These are phyloP conservation scores for Progne subis DNA, from an alignment of 2,113 vertebrate species.

Conservation along the genomic window DNA sequence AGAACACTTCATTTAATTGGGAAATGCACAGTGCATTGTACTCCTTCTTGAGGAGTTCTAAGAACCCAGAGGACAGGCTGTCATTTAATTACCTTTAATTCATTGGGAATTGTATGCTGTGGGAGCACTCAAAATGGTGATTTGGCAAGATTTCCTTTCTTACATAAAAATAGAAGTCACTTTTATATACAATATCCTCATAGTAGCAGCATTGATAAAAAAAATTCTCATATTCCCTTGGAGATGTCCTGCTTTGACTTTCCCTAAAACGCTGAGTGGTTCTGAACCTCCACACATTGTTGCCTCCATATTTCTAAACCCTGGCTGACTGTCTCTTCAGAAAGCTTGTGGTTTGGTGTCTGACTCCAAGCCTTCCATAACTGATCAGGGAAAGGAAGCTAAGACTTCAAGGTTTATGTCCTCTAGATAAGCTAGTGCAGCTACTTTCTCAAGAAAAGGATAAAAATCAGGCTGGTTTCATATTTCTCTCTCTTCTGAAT, in stretches of 20 bases:
- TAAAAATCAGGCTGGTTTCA: not conserved
- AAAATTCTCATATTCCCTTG: not conserved
- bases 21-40: not conserved
- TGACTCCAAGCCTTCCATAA: not conserved
- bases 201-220: not conserved
- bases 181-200: not conserved
- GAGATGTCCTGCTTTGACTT: not conserved
- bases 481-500: not conserved
- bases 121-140: not conserved
- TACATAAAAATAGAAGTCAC: not conserved
- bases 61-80: not conserved
- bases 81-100: not conserved
- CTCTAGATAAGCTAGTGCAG: not conserved
- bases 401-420: not conserved
- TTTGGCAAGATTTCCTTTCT: not conserved
- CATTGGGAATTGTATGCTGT: not conserved
- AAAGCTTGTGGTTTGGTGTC: not conserved
- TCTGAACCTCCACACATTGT: not conserved
- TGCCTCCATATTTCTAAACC: not conserved
- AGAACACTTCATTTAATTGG: not conserved
- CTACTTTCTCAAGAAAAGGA: not conserved
- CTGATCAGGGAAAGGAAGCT: not conserved
- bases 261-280: not conserved
- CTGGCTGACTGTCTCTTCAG: not conserved
- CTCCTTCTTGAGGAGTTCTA: not conserved